Base-by-base conservation (phyloP, 2,113 vertebrate species). In the Geococcyx californianus region DNA sequence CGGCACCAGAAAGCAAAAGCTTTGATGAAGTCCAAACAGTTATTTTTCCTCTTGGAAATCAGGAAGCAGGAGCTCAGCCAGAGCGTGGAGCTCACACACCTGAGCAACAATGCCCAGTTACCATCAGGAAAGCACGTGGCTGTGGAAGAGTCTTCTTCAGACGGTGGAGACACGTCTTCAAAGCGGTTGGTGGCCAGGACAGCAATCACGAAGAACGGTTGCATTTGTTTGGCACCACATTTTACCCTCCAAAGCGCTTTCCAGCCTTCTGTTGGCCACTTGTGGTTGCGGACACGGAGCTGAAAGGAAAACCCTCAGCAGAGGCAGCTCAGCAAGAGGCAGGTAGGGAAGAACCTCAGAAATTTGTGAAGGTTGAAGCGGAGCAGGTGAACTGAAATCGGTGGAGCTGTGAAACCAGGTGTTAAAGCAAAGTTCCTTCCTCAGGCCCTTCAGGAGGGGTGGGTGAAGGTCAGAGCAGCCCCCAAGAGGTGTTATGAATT, bases 231-330 rank as follows among this genome's bases (percentile, higher is more conserved):
- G 83, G 79, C 90, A 95, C 92, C 90, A 80, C 3, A 0, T 54
- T 31, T 54, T 16, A 2, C 0, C 85, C 4, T 10, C 87, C 19
- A 19, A 68, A 16, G 17, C 1, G 60, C 21, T 75, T 11, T 16
- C 12, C 58, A 97, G 23, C 24, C 8, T 84, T 45, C 91, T 97
- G 3, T 90, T 13, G 77, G 47, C n/a, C 60, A 97, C 29, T 3
- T 15, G 18, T 20, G 97, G 98, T 2, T 8, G 20, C 11, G 73
- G 21, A 31, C 98, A 98, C 17, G 1, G 58, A 66, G 52, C 98
- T 98, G 92, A 80, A 96, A 91, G 89, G 73, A 26, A 54, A 85
- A 23, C 23, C 84, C 87, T 63, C 20, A 36, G 31, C 20, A 87
- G 77, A 42, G 34, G 70, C 33, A n/a, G 66, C 44, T 94, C 63